phyloP scores from a whole-genome alignment of 1,140 invertebrate species.

The Papilio helenus region DNA sequence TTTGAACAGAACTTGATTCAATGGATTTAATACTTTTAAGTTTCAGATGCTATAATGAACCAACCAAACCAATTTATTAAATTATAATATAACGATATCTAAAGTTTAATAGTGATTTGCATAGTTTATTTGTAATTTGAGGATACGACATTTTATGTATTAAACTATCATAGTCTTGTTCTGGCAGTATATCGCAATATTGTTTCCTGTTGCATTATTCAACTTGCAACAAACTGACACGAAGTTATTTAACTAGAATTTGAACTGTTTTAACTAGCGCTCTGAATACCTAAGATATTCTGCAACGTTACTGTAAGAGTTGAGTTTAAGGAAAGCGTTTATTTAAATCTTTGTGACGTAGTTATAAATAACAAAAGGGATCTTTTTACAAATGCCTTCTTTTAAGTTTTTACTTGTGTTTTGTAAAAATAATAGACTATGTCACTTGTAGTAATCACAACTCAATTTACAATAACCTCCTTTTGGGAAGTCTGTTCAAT shows the following conservation, averaged over 20 bases:
- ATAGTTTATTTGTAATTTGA: not conserved
- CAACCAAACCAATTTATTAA: too few species aligned
- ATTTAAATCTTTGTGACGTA: not conserved
- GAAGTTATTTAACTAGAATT: slow-evolving; percentile 2
- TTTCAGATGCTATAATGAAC: too few species aligned
- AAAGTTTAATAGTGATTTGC: too few species aligned
- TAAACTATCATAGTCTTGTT: not conserved
- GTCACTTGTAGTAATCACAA: too few species aligned
- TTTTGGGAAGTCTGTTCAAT: too few species aligned
- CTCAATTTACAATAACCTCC: too few species aligned
- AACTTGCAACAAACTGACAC: not conserved
- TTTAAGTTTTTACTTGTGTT: too few species aligned
- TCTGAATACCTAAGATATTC: not conserved
- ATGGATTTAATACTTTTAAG: too few species aligned
- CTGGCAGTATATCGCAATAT: not conserved
- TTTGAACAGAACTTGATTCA: too few species aligned
- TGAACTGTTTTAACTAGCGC: not conserved
- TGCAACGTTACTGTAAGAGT: not conserved
- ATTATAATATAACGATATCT: too few species aligned
- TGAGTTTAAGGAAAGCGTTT: not conserved
- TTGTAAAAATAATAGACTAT: too few species aligned
- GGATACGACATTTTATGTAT: not conserved
- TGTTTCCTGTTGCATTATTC: not conserved
- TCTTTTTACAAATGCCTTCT: too few species aligned
- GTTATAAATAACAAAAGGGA: not conserved